Percentiles rank a stretch among this genome's conserved stretches.
Evolutionary conservation across 2,888 invertebrate species (phyloP).

Genomic region (Ennomos erosarius): DNA sequence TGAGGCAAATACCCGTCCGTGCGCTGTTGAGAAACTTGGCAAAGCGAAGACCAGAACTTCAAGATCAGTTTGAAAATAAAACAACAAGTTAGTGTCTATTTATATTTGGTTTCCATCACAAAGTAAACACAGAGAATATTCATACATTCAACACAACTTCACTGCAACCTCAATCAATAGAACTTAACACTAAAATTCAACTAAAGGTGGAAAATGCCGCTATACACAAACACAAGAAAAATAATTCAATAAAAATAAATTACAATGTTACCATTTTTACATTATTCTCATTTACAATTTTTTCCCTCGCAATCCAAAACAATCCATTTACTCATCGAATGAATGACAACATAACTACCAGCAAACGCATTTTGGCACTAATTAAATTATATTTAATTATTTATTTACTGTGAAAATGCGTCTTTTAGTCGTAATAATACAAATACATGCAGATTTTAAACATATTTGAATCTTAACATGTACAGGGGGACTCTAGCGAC

Average conservation of each 20-base stretch:
- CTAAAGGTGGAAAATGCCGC: constrained; percentile 31
- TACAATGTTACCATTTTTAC: constrained; percentile 57
- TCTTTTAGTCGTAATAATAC: constrained; percentile 19
- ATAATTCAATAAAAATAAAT: constrained; percentile 53
- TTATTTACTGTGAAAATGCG: constrained; percentile 33
- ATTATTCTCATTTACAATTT: constrained; percentile 58
- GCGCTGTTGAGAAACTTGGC: constrained; percentile 14
- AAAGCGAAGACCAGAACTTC: background rate
- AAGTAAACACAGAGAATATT: constrained; percentile 47
- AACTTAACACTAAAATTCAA: constrained; percentile 51
- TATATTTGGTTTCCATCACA: constrained; percentile 79
- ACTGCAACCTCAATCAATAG: constrained; percentile 35
- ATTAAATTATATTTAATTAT: constrained; percentile 38
- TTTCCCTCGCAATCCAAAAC: constrained; percentile 35
- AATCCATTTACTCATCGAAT: constrained; percentile 8
- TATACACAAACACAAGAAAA: constrained; percentile 43
- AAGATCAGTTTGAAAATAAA: constrained; percentile 32
- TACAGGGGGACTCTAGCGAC: constrained; percentile 20
- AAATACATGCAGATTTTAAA: constrained; percentile 35
- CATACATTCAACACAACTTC: constrained; percentile 44
- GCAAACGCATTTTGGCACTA: constrained; percentile 37
- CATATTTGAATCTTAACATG: constrained; percentile 41
- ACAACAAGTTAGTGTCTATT: constrained; percentile 48
- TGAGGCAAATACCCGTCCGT: too few species aligned
- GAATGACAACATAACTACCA: constrained; percentile 16